Conservation (phyloP, 2,888 invertebrate genomes). For the Barypeithes pellucidus region DNA sequence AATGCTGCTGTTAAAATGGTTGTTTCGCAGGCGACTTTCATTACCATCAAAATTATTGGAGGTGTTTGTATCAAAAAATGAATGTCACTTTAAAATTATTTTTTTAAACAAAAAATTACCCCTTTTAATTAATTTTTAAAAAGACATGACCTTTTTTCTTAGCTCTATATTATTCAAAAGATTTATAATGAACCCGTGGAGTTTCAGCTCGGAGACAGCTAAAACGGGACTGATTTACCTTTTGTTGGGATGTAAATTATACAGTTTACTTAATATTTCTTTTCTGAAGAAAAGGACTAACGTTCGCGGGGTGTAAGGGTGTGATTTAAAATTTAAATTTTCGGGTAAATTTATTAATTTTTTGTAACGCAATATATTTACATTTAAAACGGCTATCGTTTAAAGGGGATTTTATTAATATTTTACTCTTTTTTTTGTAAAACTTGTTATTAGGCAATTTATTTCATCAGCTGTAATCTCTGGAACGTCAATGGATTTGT, state of each 20-base stretch:
- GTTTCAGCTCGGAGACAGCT: constrained; percentile 27
- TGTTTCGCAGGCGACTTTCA: too few species aligned
- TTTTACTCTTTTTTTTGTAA: not conserved
- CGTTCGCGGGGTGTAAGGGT: not conserved
- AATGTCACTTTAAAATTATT: not conserved
- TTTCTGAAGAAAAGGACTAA: not conserved
- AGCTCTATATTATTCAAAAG: constrained; percentile 31
- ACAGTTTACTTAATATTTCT: constrained; percentile 20
- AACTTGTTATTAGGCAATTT: too few species aligned
- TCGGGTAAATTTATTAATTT: not conserved
- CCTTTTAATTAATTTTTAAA: not conserved
- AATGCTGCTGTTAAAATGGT: too few species aligned
- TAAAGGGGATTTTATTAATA: not conserved
- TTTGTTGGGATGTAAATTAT: constrained; percentile 32
- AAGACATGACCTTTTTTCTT: not conserved
- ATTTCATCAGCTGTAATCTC: too few species aligned
- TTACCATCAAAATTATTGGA: too few species aligned
- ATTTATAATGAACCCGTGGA: constrained; percentile 35
- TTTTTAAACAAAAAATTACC: not conserved
- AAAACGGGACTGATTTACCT: constrained; percentile 36
- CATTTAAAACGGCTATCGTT: not conserved
- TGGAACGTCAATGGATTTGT: too few species aligned
- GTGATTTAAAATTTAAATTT: constrained; percentile 9
- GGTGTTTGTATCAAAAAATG: too few species aligned
- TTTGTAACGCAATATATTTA: constrained; percentile 4